Evolutionary conservation across 2,888 invertebrate species (phyloP).

Genomic region (Dicyrtoma fusca): DNA sequence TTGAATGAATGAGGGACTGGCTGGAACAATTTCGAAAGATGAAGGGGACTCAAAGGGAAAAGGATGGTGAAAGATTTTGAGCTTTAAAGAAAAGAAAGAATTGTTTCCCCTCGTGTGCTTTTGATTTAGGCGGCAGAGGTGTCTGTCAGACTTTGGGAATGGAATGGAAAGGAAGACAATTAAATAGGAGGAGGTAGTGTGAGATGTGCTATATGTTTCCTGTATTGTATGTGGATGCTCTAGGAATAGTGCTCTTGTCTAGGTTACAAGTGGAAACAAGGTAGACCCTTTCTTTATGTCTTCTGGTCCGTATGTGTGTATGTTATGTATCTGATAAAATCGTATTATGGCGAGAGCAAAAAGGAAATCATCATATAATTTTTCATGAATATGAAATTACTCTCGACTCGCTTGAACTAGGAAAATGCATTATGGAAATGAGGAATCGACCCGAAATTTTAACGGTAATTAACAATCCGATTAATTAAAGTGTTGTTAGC

Average conservation of each 20-base stretch:
- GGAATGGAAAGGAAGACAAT: background rate
- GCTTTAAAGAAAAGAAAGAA: slow-evolving; percentile 29
- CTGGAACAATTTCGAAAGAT: slow-evolving; percentile 21
- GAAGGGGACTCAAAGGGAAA: slow-evolving; percentile 31
- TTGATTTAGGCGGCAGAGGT: slow-evolving; percentile 29
- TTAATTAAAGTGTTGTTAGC: slow-evolving; percentile 42
- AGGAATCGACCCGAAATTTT: slow-evolving; percentile 39
- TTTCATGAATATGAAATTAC: slow-evolving; percentile 41
- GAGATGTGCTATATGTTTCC: no score
- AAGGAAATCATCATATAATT: slow-evolving; percentile 32
- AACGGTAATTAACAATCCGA: slow-evolving; percentile 42
- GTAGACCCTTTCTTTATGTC: no score
- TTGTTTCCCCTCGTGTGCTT: slow-evolving; percentile 29
- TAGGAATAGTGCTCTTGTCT: no score
- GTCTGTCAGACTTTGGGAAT: slow-evolving; percentile 11
- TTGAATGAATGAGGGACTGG: slow-evolving; percentile 23
- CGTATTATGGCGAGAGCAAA: slow-evolving; percentile 13
- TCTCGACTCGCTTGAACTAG: slow-evolving; percentile 18
- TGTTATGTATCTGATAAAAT: background rate
- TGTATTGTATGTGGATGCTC: no score
- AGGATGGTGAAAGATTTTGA: slow-evolving; percentile 36
- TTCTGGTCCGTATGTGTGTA: slow-evolving; percentile 20
- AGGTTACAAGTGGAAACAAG: background rate
- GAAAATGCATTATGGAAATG: slow-evolving; percentile 42
- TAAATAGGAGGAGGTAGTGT: background rate